A percentile compares a stretch with the other conserved stretches of the same genome.
Evolutionary conservation across 2,113 vertebrate species (phyloP).

Genomic region (Semnopithecus entellus): DNA sequence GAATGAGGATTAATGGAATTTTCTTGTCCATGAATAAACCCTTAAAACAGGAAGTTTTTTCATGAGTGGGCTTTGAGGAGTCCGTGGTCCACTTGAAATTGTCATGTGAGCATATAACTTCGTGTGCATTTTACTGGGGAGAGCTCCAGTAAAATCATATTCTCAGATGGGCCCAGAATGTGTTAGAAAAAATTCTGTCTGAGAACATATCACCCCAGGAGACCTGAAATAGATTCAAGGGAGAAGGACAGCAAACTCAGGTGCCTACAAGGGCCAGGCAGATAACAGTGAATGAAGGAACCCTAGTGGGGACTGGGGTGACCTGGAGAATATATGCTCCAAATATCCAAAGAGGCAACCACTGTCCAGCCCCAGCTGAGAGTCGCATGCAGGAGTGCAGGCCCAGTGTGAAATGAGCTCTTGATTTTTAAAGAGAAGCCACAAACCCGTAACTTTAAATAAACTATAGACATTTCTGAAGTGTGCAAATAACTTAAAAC

Average conservation of each 20-base stretch:
- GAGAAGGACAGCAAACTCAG: neutral
- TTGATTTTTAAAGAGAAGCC: neutral
- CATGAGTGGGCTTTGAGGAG: neutral
- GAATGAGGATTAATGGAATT: neutral
- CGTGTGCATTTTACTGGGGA: neutral
- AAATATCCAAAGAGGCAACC: neutral
- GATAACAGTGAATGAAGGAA: neutral
- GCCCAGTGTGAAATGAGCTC: neutral
- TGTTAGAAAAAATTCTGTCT: neutral
- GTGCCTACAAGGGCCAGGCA: neutral
- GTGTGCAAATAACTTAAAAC: neutral
- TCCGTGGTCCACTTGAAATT: neutral
- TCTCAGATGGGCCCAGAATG: neutral
- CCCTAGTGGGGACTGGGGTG: neutral
- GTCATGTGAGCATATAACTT: neutral
- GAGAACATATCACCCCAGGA: neutral
- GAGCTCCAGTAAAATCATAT: neutral
- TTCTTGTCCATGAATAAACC: neutral
- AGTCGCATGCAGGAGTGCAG: neutral
- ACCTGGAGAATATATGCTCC: fast-evolving
- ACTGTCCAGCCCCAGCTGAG: neutral
- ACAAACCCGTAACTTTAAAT: neutral
- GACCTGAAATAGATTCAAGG: neutral
- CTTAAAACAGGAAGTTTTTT: neutral
- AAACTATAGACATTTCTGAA: neutral